Evolutionary conservation across 2,113 vertebrate genomes (phyloP), one percentile per base, ranked within the genome.

Genomic region (Bos indicus): DNA sequence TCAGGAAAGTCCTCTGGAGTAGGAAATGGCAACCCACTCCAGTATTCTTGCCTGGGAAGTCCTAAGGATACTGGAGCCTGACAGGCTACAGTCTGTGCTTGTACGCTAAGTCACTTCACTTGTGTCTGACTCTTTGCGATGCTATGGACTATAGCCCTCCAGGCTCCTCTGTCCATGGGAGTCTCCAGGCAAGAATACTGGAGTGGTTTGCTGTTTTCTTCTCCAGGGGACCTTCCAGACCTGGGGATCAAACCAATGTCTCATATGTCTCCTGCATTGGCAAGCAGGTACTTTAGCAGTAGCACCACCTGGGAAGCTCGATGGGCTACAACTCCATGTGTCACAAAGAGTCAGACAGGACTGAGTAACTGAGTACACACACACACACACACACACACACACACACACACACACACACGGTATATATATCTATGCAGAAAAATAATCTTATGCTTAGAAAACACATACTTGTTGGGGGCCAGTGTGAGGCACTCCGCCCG

Each of bases 91-190:
- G 36, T 26, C 36, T 14, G 71, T 43, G 71, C 67, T 12, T 71
- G 5, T 0, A 40, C 6, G 17, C n/a, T 23, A 23, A 40, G 67
- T 23, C 10, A 23, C 67, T 71, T 71, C 67, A 40, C 10, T 36
- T 6, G n/a, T 40, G 19, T 71, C n/a, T 40, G 67, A 71, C n/a
- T 12, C n/a, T 71, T 71, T 40, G n/a, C 0, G 0, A 40, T 0
- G 2, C n/a, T 71, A 21, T 40, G 67, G n/a, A 71, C n/a, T 23
- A 5, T 36, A 36, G 17, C n/a, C 9, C n/a, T 36, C 15, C 16
- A 64, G 15, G 62, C 62, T 8, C 7, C 62, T 64, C 14, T 64
- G 7, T 64, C 30, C 64, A 36, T 11, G n/a, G 64, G 5, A 36
- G 23, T 71, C n/a, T 23, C 64, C n/a, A 71, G 64, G 19, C n/a